Evolutionary conservation across 1,140 invertebrate genomes (phyloP).

Genomic region (Andricus grossulariae): DNA sequence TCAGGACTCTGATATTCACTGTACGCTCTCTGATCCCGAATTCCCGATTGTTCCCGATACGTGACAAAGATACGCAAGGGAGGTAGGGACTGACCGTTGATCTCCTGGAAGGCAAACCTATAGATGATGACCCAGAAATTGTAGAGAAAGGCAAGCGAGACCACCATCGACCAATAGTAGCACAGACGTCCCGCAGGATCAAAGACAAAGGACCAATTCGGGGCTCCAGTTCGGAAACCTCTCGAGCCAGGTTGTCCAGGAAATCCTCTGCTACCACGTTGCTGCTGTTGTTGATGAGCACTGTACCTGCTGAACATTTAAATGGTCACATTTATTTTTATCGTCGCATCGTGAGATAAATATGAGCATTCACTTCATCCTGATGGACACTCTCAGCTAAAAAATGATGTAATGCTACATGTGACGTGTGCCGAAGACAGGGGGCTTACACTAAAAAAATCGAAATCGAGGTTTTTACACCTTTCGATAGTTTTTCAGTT

Average conservation of each 20-base stretch:
- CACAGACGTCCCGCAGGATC: conserved; percentile 93
- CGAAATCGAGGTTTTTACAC: too few species aligned
- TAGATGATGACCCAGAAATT: conserved; percentile 99
- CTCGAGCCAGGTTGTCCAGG: conserved; percentile 68
- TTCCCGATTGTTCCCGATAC: not conserved
- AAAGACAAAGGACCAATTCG: conserved; percentile 94
- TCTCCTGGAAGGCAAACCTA: conserved; percentile 97
- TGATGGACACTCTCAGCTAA: too few species aligned
- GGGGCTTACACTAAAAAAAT: too few species aligned
- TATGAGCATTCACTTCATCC: too few species aligned
- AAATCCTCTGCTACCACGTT: conserved; percentile 72
- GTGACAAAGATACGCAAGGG: conserved; percentile 41
- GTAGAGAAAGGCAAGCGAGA: conserved; percentile 98
- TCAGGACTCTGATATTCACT: not conserved
- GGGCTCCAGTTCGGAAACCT: conserved; percentile 76
- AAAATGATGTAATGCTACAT: too few species aligned
- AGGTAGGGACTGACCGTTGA: conserved; percentile 82
- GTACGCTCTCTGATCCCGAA: conserved; percentile 24
- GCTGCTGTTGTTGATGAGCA: conserved; percentile 72
- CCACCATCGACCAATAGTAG: conserved; percentile 98
- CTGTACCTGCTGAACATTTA: conserved; percentile 66
- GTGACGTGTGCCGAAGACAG: too few species aligned
- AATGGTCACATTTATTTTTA: not conserved
- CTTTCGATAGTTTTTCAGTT: too few species aligned
- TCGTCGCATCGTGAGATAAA: not conserved